phyloP scores from a whole-genome alignment of 2,113 vertebrate genomes.

The Tamias sibiricus region DNA sequence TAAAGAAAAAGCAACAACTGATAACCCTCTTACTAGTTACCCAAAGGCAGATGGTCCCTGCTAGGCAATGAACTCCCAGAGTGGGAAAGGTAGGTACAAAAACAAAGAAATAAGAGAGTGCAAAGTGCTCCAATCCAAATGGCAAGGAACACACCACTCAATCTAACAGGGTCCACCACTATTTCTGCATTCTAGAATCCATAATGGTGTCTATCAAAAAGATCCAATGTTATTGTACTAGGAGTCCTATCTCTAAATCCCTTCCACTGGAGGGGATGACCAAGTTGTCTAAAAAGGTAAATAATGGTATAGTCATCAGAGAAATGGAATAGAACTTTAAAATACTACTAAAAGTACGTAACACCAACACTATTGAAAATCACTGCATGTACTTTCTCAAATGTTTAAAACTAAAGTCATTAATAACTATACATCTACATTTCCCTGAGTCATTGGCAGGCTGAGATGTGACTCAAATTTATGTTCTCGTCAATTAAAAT shows the following conservation, averaged over 20 bases:
- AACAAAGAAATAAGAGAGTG: neutral
- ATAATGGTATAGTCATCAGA: slow-evolving; percentile 18
- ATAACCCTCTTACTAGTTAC: neutral
- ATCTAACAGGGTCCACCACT: neutral
- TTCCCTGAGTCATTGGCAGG: slow-evolving; percentile 30
- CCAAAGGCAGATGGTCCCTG: neutral
- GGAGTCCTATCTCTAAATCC: neutral
- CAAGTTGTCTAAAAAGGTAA: neutral
- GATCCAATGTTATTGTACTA: neutral
- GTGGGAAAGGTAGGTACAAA: neutral
- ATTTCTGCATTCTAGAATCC: neutral
- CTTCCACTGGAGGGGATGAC: neutral
- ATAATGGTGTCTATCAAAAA: neutral
- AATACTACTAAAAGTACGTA: slow-evolving; percentile 35
- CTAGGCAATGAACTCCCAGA: neutral
- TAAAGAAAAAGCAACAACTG: neutral
- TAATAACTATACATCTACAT: neutral
- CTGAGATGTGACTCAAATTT: neutral
- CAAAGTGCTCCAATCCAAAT: neutral
- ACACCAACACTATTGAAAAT: neutral
- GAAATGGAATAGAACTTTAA: slow-evolving; percentile 26
- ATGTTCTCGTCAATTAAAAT: slow-evolving; percentile 46
- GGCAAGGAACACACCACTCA: neutral
- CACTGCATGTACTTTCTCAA: neutral
- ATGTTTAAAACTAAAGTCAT: slow-evolving; percentile 34